Base-by-base conservation (phyloP, 92 coral and sea anemone genomes). In the Phenganax stokvisi region DNA sequence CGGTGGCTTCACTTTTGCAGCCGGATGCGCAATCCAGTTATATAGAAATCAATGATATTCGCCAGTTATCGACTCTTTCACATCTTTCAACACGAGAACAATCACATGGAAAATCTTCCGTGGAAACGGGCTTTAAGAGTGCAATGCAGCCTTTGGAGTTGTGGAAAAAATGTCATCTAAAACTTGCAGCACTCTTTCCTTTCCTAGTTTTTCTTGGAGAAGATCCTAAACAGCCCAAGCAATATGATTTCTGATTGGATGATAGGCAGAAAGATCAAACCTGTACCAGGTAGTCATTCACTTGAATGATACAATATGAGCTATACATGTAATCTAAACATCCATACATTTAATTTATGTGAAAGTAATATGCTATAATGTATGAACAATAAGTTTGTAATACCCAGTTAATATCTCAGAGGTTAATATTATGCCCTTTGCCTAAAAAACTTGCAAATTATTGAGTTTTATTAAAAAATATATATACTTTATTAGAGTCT, bases 231-330 rank as follows among this genome's bases (percentile, higher is more conserved):
- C 83, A 79, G 83, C 62, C 60, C 74, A n/a, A 17, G 83, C 54
- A 63, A 65, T n/a, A 71, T 86, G 10, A 75, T 89, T 29, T 79
- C 81, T 37, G 97, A 93, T 25, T 93, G 97, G 97, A 84, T 93
- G 88, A 87, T 79, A 60, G 86, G 89, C 15, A 85, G 97, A 65
- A 93, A 87, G 59, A 85, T 89, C 56, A 78, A 83, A 72, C 74
- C 74, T 51, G 59, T 51, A 10, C 73, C 54, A 12, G 73, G 6
- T 9, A 68, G 47, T 12, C 53, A 68, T 37, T 52, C 31, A 10
- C 73, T 12, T 1, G 25, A 61, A 61, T 28, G 11, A 30, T 30
- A 17, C 16, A 68, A 12, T 30, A 7, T 12, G 37, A 68, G 29
- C 31, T 68, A 0, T 30, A 20, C 17, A 31, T 2, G 31, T 3